Evolutionary conservation across 2,888 invertebrate genomes (phyloP), one percentile per base, ranked within the genome.

Genomic region (Julus scanicus): DNA sequence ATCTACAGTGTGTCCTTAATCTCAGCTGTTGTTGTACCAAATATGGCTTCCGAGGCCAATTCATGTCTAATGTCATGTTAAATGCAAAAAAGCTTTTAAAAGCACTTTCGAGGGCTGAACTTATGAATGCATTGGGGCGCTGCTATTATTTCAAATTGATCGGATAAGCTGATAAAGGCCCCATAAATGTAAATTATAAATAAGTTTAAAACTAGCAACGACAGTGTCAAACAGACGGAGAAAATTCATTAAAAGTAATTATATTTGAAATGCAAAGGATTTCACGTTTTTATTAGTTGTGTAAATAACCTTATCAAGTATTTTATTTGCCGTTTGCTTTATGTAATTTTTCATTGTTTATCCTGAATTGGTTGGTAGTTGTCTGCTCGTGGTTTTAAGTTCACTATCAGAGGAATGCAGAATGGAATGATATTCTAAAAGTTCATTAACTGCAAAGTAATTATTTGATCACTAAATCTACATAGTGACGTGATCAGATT

Each of bases 241-340:
- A 80, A 80, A 71, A 80, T 80, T 80, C 13, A 80, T 80, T 80
- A 80, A 80, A 71, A 80, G 80, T 80, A 80, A 80, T 80, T 80
- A 80, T 80, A 80, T 37, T 37, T 80, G 80, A 80, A 71, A 37
- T 37, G 13, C 37, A 80, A 37, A 8, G 29, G 37, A 80, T 80
- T 80, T 39, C 37, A 80, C 80, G 29, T 80, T 80, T 44, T 80
- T 80, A 80, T 80, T 80, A 37, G 13, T 39, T 80, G 4, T 39
- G 80, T 8, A 39, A 80, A 37, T 37, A 29, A 8, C 3, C n/a
- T 63, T 71, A 8, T 29, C 63, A 11, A 29, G 53, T 53, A 53
- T 53, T 53, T 53, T 53, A 53, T 53, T 53, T 53, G 3, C 15
- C 17, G 53, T 15, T 53, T 53, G 53, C 44, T 53, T 53, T 53